Evolutionary conservation across 2,888 invertebrate genomes (phyloP).

Genomic region (Zygaena filipendulae): DNA sequence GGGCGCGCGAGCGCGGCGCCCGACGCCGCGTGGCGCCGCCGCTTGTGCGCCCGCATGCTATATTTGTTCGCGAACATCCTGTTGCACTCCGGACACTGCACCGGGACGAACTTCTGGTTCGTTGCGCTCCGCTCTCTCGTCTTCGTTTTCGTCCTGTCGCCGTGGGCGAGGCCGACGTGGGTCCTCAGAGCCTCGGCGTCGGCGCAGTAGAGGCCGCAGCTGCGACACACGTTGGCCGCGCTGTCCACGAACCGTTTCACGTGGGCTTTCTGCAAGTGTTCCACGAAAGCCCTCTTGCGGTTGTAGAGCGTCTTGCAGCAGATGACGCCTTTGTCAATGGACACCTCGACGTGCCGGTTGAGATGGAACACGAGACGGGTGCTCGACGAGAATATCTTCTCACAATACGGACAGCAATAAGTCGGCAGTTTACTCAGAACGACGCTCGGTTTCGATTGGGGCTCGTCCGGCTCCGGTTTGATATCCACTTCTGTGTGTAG

Average conservation of each 20-base stretch:
- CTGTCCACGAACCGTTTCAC: constrained; percentile 12
- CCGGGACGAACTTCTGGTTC: constrained; percentile 41
- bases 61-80: constrained; percentile 58
- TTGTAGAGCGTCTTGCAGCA: constrained; percentile 30
- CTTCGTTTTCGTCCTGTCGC: constrained; percentile 3
- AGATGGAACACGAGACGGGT: constrained; percentile 37
- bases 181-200: constrained; percentile 16
- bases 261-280: constrained; percentile 33
- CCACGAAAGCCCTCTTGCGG: constrained; percentile 25
- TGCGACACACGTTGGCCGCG: constrained; percentile 24
- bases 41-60: constrained; percentile 53
- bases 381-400: constrained; percentile 32
- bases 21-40: constrained; percentile 31
- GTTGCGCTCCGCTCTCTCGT: constrained; percentile 19
- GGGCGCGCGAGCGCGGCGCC: constrained; percentile 1
- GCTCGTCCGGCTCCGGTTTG: no score
- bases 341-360: constrained; percentile 31
- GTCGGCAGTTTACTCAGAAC: constrained; percentile 15
- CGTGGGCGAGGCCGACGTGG: constrained; percentile 23
- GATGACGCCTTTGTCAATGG: constrained; percentile 21
- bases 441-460: constrained; percentile 12
- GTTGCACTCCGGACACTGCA: constrained; percentile 56
- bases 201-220: constrained; percentile 26
- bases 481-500: constrained; percentile 15
- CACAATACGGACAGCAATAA: constrained; percentile 36